phyloP scores from a whole-genome alignment of 2,888 invertebrate genomes.

The Drosophila barbarae region DNA sequence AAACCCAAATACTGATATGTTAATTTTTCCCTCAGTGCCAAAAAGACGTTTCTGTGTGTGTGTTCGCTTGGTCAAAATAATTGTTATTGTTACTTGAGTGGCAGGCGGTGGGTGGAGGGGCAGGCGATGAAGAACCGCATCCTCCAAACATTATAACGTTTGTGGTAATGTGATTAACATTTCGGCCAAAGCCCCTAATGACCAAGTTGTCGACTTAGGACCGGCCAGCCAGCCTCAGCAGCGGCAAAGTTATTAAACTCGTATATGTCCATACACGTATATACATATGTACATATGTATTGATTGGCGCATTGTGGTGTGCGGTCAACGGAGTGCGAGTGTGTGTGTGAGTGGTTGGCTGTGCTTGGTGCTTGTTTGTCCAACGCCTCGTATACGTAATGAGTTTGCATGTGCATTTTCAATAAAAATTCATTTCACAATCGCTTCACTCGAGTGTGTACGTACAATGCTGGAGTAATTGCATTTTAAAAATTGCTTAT shows the following conservation, averaged over 20 bases:
- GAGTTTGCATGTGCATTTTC: slow-evolving; percentile 60
- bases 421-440: slow-evolving; percentile 66
- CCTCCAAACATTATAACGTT: slow-evolving; percentile 67
- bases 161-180: slow-evolving; percentile 75
- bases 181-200: slow-evolving; percentile 54
- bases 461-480: slow-evolving; percentile 62
- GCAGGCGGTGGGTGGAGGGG: slow-evolving; percentile 10
- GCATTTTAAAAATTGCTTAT: slow-evolving; percentile 75
- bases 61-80: slow-evolving; percentile 58
- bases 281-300: slow-evolving; percentile 11
- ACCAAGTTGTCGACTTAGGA: slow-evolving; percentile 56
- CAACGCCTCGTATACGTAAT: slow-evolving; percentile 67
- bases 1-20: not conserved
- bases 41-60: slow-evolving; percentile 14
- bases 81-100: slow-evolving; percentile 67
- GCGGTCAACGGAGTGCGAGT: slow-evolving; percentile 3
- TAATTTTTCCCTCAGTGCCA: slow-evolving; percentile 8
- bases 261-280: slow-evolving; percentile 10
- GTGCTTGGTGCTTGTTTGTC: slow-evolving; percentile 39
- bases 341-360: slow-evolving; percentile 14
- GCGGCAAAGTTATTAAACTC: slow-evolving; percentile 68
- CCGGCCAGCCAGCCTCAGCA: slow-evolving; percentile 6
- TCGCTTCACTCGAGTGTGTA: slow-evolving; percentile 39
- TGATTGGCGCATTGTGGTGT: slow-evolving; percentile 46
- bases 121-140: slow-evolving; percentile 19